A percentile compares a stretch with the other conserved stretches of the same genome.
These are phyloP conservation scores for Philereme vetulata DNA, from an alignment of 2,888 invertebrate species.

Conservation along the genomic window DNA sequence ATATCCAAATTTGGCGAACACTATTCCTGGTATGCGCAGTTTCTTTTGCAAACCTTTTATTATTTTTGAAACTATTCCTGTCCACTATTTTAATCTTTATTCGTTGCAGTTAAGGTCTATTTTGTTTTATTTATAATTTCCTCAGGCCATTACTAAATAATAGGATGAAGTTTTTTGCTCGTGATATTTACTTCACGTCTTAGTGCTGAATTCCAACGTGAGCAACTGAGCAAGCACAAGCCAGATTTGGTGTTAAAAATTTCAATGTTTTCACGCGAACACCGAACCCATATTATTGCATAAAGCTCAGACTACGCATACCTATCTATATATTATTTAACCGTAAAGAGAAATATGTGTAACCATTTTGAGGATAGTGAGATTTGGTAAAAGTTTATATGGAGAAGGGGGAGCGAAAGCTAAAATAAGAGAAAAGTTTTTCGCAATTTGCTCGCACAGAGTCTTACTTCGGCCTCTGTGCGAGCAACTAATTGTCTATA, in stretches of 20 bases:
- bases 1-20: slow-evolving; percentile 20
- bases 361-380: no score
- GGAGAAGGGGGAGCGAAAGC: no score
- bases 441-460: no score
- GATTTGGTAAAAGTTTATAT: no score
- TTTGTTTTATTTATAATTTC: not conserved
- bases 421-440: no score
- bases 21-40: slow-evolving; percentile 23
- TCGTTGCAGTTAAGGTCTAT: slow-evolving; percentile 4
- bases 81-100: slow-evolving; percentile 6
- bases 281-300: no score
- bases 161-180: slow-evolving; percentile 5
- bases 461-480: no score
- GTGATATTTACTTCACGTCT: slow-evolving; percentile 20
- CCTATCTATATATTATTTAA: no score
- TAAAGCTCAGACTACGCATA: no score
- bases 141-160: not conserved
- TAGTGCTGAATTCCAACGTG: slow-evolving; percentile 23
- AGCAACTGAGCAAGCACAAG: slow-evolving; percentile 3
- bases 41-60: slow-evolving; percentile 7
- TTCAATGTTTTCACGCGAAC: not conserved
- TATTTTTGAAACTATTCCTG: not conserved
- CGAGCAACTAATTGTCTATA: no score
- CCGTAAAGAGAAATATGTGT: no score
- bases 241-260: slow-evolving; percentile 4